Percentiles rank a stretch among this genome's conserved stretches.
These are phyloP conservation scores for Cyprinodon brontotheroides DNA, from an alignment of 2,113 vertebrate species.

Conservation along the genomic window DNA sequence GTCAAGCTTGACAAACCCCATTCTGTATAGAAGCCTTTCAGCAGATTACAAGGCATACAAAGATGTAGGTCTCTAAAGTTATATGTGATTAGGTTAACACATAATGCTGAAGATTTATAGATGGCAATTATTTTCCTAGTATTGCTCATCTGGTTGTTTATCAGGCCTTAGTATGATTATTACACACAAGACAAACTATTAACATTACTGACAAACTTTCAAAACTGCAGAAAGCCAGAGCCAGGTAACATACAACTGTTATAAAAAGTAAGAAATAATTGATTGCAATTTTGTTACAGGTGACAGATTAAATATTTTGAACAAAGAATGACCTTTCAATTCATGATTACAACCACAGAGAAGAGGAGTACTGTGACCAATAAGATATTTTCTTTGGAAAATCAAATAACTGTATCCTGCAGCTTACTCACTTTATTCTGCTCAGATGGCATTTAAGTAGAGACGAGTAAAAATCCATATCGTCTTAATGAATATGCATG, in stretches of 20 bases:
- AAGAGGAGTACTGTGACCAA: not conserved
- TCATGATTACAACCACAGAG: conserved; percentile 9
- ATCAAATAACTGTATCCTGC: conserved; percentile 21
- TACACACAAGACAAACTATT: not conserved
- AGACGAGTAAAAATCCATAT: conserved; percentile 29
- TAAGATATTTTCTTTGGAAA: conserved; percentile 18
- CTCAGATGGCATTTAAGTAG: conserved; percentile 35
- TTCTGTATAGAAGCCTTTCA: not conserved
- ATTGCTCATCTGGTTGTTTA: not conserved
- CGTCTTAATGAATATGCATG: conserved; percentile 53
- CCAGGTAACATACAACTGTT: not conserved
- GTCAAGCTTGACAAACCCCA: not conserved
- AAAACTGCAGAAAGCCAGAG: not conserved
- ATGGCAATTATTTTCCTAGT: not conserved
- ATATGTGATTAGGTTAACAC: not conserved
- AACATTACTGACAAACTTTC: not conserved
- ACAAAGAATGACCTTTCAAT: conserved; percentile 27
- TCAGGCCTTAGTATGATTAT: not conserved
- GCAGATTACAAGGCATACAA: no score
- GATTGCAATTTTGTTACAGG: not conserved
- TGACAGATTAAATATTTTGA: not conserved
- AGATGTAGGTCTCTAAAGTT: not conserved
- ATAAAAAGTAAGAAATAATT: not conserved
- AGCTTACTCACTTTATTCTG: conserved; percentile 20
- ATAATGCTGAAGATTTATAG: not conserved